Base-by-base conservation (phyloP, 2,888 invertebrate species). In the Nemotelus pantherinus region DNA sequence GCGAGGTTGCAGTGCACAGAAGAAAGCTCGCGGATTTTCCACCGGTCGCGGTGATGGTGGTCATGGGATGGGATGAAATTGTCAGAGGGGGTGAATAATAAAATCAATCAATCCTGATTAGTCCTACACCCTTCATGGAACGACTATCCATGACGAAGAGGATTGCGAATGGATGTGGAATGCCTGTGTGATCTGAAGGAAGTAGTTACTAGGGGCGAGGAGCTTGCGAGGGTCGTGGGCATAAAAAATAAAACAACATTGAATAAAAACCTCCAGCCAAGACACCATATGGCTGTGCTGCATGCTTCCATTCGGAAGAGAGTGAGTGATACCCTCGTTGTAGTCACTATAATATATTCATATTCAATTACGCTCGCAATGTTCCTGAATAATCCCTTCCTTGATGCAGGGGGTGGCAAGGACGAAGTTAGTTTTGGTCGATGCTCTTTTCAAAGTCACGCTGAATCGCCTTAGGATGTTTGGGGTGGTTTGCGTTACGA, bases 311-410 rank as follows among this genome's bases (percentile, higher is more conserved):
- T 68, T 50, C 7, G 68, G 4, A 45, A 5, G 57, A 25, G 25
- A n/a, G 47, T n/a, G 45, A 47, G 50, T 7, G 67, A 67, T 67
- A 67, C 67, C 67, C 48, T 47, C 72, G 7, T 25, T 43, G 41
- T 44, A 55, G 70, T 43, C 44, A 43, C 74, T 74, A 85, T 86
- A 86, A 86, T 86, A 86, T 86, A 86, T 86, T 86, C 86, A 86
- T 86, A 85, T 85, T 84, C 84, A 85, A 86, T 86, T 85, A 86
- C 85, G 84, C 83, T 84, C 82, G 84, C 83, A 85, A 86, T 84
- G 84, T 83, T 83, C 74, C 74, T 74, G 60, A 60, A 60, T 74
- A 60, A 74, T 74, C 74, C 25, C 41, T 74, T 63, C 25, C 41
- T 74, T 25, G 74, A 60, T 74, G 43, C 39, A 70, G 70, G 70